A percentile compares a stretch with the other conserved stretches of the same genome.
These are phyloP conservation scores for Quadriops clusia DNA, from an alignment of 2,888 invertebrate genomes.

Conservation along the genomic window DNA sequence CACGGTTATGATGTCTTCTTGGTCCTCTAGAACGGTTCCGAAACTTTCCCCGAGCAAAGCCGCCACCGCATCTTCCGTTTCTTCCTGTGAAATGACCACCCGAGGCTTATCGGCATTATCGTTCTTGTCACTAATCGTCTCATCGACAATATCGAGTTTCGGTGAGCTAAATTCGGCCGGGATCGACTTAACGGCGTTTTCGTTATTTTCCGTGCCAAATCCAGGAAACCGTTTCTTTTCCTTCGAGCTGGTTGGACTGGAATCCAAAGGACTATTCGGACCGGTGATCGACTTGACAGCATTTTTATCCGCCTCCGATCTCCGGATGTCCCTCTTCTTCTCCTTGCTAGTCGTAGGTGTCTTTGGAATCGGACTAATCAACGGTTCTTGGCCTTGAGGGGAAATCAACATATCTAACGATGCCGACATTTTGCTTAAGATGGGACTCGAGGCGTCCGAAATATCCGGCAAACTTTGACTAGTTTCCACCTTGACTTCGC, in stretches of 20 bases:
- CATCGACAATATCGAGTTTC: slow-evolving; percentile 18
- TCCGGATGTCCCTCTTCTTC: no score
- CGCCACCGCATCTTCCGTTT: slow-evolving; percentile 85
- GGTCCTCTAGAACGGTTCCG: slow-evolving; percentile 48
- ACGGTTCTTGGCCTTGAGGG: slow-evolving; percentile 27
- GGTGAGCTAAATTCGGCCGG: slow-evolving; percentile 43
- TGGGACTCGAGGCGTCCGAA: slow-evolving; percentile 47
- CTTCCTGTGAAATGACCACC: slow-evolving; percentile 79
- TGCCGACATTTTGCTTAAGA: slow-evolving; percentile 34
- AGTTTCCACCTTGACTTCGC: slow-evolving; percentile 14
- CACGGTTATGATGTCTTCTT: slow-evolving; percentile 34
- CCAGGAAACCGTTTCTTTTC: slow-evolving; percentile 50
- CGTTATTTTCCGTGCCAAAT: slow-evolving; percentile 55
- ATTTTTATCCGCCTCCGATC: no score
- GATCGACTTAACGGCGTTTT: slow-evolving; percentile 71
- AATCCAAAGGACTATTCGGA: slow-evolving; percentile 20
- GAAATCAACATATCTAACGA: slow-evolving; percentile 25
- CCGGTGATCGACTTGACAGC: slow-evolving; percentile 14
- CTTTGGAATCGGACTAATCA: slow-evolving; percentile 45
- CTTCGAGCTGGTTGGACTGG: slow-evolving; percentile 24
- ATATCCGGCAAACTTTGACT: slow-evolving; percentile 53
- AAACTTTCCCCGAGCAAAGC: slow-evolving; percentile 79
- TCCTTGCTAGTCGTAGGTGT: slow-evolving; percentile 41
- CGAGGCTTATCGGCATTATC: slow-evolving; percentile 57
- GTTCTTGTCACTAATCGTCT: slow-evolving; percentile 28